phyloP scores from a whole-genome alignment of 2,888 invertebrate species.

The Tanypteryx hageni region DNA sequence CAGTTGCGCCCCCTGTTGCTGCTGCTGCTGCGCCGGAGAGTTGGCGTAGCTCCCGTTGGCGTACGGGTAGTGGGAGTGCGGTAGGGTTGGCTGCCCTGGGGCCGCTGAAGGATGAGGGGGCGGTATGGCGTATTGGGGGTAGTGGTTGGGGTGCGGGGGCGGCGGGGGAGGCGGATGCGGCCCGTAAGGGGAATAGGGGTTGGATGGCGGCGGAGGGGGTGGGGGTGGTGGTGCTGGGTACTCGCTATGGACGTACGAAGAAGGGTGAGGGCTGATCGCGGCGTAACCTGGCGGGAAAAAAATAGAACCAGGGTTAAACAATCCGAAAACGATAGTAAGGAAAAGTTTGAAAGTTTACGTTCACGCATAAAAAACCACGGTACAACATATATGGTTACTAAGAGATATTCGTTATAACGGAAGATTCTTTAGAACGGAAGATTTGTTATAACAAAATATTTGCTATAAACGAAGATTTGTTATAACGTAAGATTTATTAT shows the following conservation, averaged over 20 bases:
- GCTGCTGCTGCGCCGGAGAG: neutral
- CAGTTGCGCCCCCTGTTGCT: conserved; percentile 38
- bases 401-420: too few species aligned
- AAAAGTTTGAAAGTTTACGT: too few species aligned
- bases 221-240: conserved; percentile 79
- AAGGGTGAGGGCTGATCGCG: conserved; percentile 90
- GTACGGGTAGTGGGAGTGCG: conserved; percentile 54
- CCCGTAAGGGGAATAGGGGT: conserved; percentile 74
- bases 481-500: too few species aligned
- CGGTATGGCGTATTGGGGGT: neutral
- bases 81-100: conserved; percentile 52
- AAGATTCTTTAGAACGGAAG: too few species aligned
- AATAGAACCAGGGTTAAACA: neutral
- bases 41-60: neutral
- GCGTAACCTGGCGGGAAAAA: conserved; percentile 82
- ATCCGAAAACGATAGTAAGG: too few species aligned
- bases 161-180: conserved; percentile 70
- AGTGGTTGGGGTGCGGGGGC: neutral
- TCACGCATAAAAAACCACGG: too few species aligned
- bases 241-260: conserved; percentile 79
- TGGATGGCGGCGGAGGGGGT: conserved; percentile 77
- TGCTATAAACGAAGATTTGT: too few species aligned
- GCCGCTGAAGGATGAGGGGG: neutral
- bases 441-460: too few species aligned
- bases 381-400: too few species aligned